These are phyloP conservation scores for Ciona savignyi DNA, from an alignment of 23 tunicate genomes.

Conservation along the genomic window DNA sequence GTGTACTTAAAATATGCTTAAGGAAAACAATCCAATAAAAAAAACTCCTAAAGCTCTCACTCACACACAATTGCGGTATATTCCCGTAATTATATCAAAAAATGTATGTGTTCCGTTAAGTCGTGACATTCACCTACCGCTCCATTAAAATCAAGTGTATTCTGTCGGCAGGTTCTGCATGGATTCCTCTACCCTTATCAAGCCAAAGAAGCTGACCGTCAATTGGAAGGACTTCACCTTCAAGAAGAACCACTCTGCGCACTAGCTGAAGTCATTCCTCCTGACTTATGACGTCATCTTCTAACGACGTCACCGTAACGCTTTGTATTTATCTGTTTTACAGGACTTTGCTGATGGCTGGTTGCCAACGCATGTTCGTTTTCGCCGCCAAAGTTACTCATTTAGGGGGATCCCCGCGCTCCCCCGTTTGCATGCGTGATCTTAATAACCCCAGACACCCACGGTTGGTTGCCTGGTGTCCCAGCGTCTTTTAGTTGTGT, in stretches of 20 bases:
- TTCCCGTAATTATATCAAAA: too few species aligned
- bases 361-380: background rate
- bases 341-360: too few species aligned
- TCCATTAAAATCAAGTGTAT: too few species aligned
- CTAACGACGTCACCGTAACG: background rate
- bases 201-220: constrained; percentile 67
- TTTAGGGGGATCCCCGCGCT: background rate
- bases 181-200: constrained; percentile 33
- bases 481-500: background rate
- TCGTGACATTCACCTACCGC: too few species aligned
- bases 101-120: too few species aligned
- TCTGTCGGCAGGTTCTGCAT: constrained; percentile 46
- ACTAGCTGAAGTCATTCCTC: constrained; percentile 8
- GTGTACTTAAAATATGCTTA: too few species aligned
- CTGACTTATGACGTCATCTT: background rate
- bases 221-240: constrained; percentile 87
- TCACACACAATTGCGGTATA: too few species aligned
- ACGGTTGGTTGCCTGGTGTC: background rate
- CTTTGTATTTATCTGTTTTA: background rate
- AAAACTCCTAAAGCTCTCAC: too few species aligned
- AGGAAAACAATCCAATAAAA: too few species aligned
- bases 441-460: background rate
- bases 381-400: background rate
- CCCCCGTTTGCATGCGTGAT: background rate
- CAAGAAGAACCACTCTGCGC: constrained; percentile 68